Conservation (phyloP, 2,113 vertebrate genomes). For the Caloenas nicobarica region DNA sequence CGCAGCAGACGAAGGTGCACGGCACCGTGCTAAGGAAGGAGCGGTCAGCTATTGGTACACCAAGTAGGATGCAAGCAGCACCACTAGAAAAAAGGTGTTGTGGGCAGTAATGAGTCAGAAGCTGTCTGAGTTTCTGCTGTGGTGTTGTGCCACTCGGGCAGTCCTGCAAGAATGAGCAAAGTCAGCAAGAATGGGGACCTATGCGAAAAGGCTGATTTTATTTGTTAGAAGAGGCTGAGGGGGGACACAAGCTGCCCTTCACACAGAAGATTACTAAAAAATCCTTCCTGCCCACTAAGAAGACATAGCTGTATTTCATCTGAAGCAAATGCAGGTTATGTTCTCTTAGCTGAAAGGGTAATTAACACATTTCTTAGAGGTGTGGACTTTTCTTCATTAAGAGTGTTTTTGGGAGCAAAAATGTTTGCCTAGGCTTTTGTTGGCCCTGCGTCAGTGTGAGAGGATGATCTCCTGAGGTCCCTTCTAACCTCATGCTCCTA, state of each 20-base stretch:
- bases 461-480: background rate
- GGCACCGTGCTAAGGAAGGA: background rate
- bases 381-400: background rate
- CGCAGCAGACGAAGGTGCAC: background rate
- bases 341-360: background rate
- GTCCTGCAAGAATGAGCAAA: background rate
- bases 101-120: background rate
- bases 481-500: background rate
- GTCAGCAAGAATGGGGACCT: background rate
- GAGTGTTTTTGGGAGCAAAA: background rate
- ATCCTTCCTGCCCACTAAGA: background rate
- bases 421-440: background rate
- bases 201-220: background rate
- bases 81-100: background rate
- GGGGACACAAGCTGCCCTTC: background rate
- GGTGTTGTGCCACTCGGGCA: background rate
- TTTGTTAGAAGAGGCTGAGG: background rate
- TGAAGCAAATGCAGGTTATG: background rate
- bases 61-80: accelerated
- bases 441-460: background rate
- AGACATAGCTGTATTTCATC: background rate
- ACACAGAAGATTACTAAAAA: background rate
- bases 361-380: background rate
- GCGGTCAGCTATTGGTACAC: accelerated
- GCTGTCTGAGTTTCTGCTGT: background rate